Conservation (phyloP, 2,797 vertebrate species). For the Pelodytes ibericus region DNA sequence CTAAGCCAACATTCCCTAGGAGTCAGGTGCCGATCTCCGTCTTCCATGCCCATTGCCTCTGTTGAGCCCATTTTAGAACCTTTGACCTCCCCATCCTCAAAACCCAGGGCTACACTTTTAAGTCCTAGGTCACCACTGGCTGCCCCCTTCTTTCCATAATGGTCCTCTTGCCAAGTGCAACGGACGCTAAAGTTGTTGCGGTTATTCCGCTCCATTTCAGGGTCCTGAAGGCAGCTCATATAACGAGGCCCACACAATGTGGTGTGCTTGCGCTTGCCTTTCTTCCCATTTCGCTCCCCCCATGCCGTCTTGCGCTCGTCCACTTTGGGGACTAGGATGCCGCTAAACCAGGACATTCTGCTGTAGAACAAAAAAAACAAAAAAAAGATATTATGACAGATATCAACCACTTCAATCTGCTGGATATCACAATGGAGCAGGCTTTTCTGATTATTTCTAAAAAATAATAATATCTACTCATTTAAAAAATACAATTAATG, state of each 20-base stretch:
- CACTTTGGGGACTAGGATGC: slow-evolving; percentile 95
- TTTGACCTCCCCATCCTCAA: slow-evolving; percentile 83
- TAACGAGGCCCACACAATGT: slow-evolving; percentile 90
- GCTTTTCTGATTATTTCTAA: no score
- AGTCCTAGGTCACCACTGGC: slow-evolving; percentile 79
- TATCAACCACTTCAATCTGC: not conserved
- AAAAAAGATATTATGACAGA: slow-evolving; percentile 8
- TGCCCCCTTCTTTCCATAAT: slow-evolving; percentile 82
- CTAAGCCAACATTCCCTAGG: slow-evolving; percentile 81
- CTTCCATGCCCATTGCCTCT: slow-evolving; percentile 50
- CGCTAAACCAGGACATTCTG: slow-evolving; percentile 98
- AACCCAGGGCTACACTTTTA: slow-evolving; percentile 83
- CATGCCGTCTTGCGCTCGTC: slow-evolving; percentile 94
- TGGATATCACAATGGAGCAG: no score
- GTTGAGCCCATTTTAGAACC: slow-evolving; percentile 70
- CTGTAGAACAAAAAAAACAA: no score
- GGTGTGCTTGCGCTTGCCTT: slow-evolving; percentile 83
- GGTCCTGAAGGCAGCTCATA: slow-evolving; percentile 95
- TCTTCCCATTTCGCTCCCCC: slow-evolving; percentile 96
- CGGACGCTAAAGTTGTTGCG: slow-evolving; percentile 76
- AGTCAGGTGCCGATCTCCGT: slow-evolving; percentile 64
- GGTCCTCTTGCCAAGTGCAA: slow-evolving; percentile 94
- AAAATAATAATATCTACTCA: no score
- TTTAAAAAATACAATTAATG: no score
- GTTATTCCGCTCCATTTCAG: slow-evolving; percentile 77